These are phyloP conservation scores for Ptychadena robeensis DNA, from an alignment of 2,797 vertebrate genomes.

Conservation along the genomic window DNA sequence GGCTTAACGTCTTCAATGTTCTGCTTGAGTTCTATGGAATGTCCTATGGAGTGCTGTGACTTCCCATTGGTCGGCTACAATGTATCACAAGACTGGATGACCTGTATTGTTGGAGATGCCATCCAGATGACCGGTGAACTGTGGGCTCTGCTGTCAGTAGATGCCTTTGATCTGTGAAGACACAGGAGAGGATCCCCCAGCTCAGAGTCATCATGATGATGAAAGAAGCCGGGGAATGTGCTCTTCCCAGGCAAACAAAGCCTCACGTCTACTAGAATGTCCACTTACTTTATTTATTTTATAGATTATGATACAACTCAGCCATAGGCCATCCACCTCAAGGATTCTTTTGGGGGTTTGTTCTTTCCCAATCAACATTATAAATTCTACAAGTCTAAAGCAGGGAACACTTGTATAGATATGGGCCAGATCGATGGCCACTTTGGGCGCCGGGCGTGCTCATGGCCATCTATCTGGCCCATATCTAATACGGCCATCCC, in stretches of 20 bases:
- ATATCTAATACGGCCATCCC: too few relatives aligned
- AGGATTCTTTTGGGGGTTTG: too few relatives aligned
- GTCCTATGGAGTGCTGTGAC: background rate
- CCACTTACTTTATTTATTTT: background rate
- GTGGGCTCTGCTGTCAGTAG: slow-evolving; percentile 35
- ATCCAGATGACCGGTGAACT: slow-evolving; percentile 50
- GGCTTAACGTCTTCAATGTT: background rate
- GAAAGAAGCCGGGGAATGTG: slow-evolving; percentile 24
- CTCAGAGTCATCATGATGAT: slow-evolving; percentile 28
- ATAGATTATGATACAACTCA: too few relatives aligned
- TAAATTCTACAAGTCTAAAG: too few relatives aligned
- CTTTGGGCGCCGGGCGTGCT: too few relatives aligned
- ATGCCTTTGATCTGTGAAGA: slow-evolving; percentile 47
- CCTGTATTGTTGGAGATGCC: slow-evolving; percentile 42
- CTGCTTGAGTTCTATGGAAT: background rate
- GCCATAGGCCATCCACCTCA: too few relatives aligned
- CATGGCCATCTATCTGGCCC: too few relatives aligned
- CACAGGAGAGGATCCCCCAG: slow-evolving; percentile 21
- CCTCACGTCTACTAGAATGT: background rate
- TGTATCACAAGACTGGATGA: slow-evolving; percentile 41
- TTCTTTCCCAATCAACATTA: too few relatives aligned
- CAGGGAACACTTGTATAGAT: too few relatives aligned
- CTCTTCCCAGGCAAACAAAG: slow-evolving; percentile 23
- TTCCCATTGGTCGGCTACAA: slow-evolving; percentile 7
- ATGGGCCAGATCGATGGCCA: too few relatives aligned